Conservation (phyloP, 2,113 vertebrate species). For the Formicarius rufipectus region DNA sequence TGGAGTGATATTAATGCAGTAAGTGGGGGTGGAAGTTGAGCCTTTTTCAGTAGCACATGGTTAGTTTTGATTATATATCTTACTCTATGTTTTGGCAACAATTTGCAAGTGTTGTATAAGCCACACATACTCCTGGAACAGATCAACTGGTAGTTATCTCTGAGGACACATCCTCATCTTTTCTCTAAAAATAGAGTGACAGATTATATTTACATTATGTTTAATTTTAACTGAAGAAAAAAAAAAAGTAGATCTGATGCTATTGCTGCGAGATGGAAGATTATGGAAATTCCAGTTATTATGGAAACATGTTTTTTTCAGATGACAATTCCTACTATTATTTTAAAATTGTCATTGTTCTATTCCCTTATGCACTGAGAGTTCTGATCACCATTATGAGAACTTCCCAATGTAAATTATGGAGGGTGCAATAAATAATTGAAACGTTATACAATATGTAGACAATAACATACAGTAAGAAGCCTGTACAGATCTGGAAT, state of each 20-base stretch:
- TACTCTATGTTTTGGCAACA: background rate
- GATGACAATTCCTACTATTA: background rate
- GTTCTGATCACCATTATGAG: background rate
- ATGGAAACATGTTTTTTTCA: background rate
- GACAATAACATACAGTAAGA: background rate
- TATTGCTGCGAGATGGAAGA: background rate
- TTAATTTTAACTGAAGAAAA: background rate
- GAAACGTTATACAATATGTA: background rate
- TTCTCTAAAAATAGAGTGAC: background rate
- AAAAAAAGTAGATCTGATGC: background rate
- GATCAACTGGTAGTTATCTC: background rate
- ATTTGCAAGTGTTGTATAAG: background rate
- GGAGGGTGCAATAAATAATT: background rate
- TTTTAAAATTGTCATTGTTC: background rate
- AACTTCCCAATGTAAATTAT: background rate
- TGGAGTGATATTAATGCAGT: background rate
- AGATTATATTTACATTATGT: slow-evolving; percentile 8
- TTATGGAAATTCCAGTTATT: background rate
- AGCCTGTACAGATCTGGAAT: background rate
- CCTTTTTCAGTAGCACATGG: background rate
- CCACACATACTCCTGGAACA: background rate
- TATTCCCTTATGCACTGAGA: background rate
- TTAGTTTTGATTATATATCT: background rate
- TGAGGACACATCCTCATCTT: background rate
- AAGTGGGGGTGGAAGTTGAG: background rate